Conservation (phyloP, 2,113 vertebrate genomes). For the Murina feae region DNA sequence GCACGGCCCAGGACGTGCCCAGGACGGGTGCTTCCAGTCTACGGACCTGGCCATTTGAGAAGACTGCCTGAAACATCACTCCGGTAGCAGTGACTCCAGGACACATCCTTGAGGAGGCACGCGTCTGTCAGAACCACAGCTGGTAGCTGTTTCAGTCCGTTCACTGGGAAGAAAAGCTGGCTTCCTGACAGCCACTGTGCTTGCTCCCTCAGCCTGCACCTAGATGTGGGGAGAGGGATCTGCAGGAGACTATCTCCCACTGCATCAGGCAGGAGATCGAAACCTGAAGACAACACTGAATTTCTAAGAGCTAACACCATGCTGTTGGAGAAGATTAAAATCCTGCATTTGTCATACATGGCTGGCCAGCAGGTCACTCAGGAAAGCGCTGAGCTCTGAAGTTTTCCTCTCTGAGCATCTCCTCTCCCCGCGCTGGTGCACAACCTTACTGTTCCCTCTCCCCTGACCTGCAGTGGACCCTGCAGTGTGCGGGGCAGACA, state of each 20-base stretch:
- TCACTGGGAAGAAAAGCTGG: neutral
- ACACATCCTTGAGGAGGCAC: neutral
- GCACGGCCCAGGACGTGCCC: neutral
- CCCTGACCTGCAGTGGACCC: no score
- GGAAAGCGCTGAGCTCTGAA: neutral
- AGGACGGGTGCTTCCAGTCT: neutral
- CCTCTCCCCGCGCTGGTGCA: neutral
- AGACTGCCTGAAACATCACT: neutral
- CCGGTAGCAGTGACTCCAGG: neutral
- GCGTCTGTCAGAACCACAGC: neutral
- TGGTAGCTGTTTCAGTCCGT: neutral
- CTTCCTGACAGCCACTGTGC: neutral
- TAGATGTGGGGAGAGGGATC: neutral
- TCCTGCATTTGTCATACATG: neutral
- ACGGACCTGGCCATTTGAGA: neutral
- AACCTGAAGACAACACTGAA: neutral
- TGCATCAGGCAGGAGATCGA: neutral
- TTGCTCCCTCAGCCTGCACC: neutral
- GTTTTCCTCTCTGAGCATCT: no score
- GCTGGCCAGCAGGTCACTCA: neutral
- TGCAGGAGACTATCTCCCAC: neutral
- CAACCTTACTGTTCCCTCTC: no score
- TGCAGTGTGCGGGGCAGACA: no score
- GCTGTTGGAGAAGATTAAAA: neutral
- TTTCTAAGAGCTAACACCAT: neutral